Percentiles rank a stretch among this genome's conserved stretches.
phyloP scores from a whole-genome alignment of 2,113 vertebrate species.

The Vulpes lagopus region DNA sequence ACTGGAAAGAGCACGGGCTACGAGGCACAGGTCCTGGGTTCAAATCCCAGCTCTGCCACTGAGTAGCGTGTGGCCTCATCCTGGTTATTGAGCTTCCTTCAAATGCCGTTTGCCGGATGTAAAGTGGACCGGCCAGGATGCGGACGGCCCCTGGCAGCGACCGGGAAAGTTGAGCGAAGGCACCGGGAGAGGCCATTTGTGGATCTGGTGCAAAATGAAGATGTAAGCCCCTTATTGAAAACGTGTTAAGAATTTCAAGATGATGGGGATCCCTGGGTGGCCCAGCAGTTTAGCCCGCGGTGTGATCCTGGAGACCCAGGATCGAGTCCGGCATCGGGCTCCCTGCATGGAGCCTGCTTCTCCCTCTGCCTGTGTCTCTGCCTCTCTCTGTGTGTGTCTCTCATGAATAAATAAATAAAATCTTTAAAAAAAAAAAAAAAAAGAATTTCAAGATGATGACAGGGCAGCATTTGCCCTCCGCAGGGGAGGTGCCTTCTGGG shows the following conservation, averaged over 20 bases:
- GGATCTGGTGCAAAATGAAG: neutral
- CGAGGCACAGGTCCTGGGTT: neutral
- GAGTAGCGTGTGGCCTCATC: neutral
- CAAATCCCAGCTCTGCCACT: neutral
- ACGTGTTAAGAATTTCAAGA: neutral
- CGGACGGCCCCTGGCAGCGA: rapidly evolving
- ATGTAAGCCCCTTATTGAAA: neutral
- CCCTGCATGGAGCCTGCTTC: too few species aligned
- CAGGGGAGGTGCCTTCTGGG: rapidly evolving
- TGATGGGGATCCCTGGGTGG: too few species aligned
- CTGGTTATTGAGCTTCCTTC: neutral
- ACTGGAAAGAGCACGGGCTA: rapidly evolving
- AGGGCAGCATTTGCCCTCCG: rapidly evolving
- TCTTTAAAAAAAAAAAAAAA: too few species aligned
- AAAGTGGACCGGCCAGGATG: neutral
- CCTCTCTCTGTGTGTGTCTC: too few species aligned
- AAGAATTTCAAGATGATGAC: neutral
- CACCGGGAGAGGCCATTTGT: rapidly evolving
- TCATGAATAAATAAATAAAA: too few species aligned
- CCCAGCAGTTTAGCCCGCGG: too few species aligned
- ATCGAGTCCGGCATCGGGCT: too few species aligned
- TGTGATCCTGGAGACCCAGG: too few species aligned
- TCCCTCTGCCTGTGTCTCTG: too few species aligned
- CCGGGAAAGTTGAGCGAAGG: neutral
- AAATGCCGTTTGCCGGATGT: neutral